Evolutionary conservation across 64 coral and sea anemone species (phyloP).

Genomic region (Montipora foliosa): DNA sequence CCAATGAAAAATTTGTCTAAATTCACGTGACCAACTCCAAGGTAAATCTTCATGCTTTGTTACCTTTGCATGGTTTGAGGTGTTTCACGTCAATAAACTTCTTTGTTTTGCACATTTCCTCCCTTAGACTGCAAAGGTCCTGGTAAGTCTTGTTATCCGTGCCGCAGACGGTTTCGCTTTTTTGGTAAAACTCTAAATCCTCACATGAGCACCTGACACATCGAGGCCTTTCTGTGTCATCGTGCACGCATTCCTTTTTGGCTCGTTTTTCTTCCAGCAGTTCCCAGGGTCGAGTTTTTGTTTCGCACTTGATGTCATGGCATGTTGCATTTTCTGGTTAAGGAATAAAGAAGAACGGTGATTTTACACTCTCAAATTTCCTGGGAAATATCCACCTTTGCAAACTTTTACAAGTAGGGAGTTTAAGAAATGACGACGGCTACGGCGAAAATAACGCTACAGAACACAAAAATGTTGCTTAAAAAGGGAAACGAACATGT

Average conservation of each 20-base stretch:
- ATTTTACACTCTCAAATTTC: too few species aligned
- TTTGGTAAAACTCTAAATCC: not conserved
- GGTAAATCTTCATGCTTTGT: not conserved
- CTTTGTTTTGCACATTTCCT: constrained; percentile 48
- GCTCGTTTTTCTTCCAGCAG: not conserved
- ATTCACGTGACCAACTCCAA: too few species aligned
- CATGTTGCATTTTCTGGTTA: constrained; percentile 29
- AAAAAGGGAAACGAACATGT: too few species aligned
- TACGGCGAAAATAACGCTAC: too few species aligned
- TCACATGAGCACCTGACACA: constrained; percentile 46
- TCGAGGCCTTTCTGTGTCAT: constrained; percentile 5
- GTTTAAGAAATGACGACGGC: too few species aligned
- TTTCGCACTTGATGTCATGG: not conserved
- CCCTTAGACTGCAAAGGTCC: constrained; percentile 50
- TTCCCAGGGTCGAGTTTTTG: not conserved
- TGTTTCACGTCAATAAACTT: constrained; percentile 43
- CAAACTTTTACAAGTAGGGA: too few species aligned
- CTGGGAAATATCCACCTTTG: too few species aligned
- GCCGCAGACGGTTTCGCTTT: constrained; percentile 20
- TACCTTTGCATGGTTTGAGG: constrained; percentile 46
- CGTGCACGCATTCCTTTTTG: constrained; percentile 27
- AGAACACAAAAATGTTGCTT: too few species aligned
- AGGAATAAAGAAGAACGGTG: not conserved
- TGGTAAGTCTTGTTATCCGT: constrained; percentile 33
- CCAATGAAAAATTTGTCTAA: not conserved